Percentiles rank a stretch among this genome's conserved stretches.
Evolutionary conservation across 2,113 vertebrate species (phyloP).

Genomic region (Procavia capensis): DNA sequence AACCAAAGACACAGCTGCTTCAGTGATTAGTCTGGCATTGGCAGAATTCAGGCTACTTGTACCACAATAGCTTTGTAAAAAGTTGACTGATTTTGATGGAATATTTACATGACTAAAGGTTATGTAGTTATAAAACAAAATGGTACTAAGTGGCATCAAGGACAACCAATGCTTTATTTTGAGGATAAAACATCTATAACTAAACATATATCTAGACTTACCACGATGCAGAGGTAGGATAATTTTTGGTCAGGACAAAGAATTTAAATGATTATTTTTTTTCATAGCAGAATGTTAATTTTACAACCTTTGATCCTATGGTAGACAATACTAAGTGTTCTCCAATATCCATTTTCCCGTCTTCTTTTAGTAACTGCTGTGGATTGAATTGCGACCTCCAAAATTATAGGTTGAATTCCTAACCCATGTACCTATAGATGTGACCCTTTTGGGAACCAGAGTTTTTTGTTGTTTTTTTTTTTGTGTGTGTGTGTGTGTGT

Average conservation of each 20-base stretch:
- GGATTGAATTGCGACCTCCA: neutral
- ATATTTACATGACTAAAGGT: neutral
- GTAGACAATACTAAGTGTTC: neutral
- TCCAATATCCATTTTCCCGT: neutral
- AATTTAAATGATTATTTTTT: neutral
- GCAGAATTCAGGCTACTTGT: neutral
- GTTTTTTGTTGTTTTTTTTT: too few relatives aligned
- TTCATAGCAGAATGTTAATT: neutral
- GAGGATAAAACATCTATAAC: neutral
- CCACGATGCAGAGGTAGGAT: neutral
- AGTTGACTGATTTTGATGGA: neutral
- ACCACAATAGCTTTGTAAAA: neutral
- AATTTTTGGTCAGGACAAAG: neutral
- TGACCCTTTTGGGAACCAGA: neutral
- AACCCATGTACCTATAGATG: neutral
- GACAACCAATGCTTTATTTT: neutral
- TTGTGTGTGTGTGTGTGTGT: too few relatives aligned
- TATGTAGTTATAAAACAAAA: neutral
- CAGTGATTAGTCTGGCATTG: neutral
- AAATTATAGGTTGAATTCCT: neutral
- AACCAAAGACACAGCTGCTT: neutral
- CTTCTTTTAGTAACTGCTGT: neutral
- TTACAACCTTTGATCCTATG: neutral
- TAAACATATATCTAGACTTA: neutral
- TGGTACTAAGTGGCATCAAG: neutral